Conservation (phyloP, 2,888 invertebrate species). For the Dusona sp. region DNA sequence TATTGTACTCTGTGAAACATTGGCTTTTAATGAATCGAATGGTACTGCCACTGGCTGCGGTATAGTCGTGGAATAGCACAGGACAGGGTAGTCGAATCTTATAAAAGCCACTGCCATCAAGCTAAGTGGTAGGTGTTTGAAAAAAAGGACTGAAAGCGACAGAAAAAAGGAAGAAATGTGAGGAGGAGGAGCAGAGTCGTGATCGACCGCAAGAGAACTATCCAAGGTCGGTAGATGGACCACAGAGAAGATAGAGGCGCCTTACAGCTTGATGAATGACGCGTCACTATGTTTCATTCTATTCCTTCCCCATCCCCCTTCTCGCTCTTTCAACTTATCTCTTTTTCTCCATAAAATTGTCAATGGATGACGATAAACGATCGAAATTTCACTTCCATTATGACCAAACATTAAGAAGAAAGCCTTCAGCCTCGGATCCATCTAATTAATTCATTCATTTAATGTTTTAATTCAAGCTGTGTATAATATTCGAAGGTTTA, state of each 20-base stretch:
- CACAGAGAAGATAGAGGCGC: constrained; percentile 49
- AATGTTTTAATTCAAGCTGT: neutral
- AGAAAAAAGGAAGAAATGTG: constrained; percentile 54
- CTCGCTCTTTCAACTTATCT: constrained; percentile 3
- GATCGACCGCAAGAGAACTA: constrained; percentile 78
- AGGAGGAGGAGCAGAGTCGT: constrained; percentile 66
- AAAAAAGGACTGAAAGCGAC: constrained; percentile 49
- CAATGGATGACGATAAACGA: constrained; percentile 50
- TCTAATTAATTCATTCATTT: neutral
- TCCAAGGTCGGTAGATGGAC: constrained; percentile 48
- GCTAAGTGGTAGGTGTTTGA: constrained; percentile 66
- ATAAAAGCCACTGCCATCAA: constrained; percentile 61
- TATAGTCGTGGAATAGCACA: constrained; percentile 38
- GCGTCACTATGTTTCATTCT: constrained; percentile 52
- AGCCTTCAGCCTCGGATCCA: constrained; percentile 24
- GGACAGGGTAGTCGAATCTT: constrained; percentile 54
- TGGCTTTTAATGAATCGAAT: constrained; percentile 56
- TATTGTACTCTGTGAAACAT: constrained; percentile 8
- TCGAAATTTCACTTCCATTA: constrained; percentile 42
- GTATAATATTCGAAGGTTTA: neutral
- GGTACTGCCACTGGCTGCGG: constrained; percentile 28
- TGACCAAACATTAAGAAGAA: constrained; percentile 29
- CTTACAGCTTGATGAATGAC: constrained; percentile 49
- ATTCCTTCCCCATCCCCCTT: constrained; percentile 12
- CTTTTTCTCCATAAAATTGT: constrained; percentile 44